phyloP scores from a whole-genome alignment of 2,888 invertebrate genomes.

The Cataglyphis albicans region DNA sequence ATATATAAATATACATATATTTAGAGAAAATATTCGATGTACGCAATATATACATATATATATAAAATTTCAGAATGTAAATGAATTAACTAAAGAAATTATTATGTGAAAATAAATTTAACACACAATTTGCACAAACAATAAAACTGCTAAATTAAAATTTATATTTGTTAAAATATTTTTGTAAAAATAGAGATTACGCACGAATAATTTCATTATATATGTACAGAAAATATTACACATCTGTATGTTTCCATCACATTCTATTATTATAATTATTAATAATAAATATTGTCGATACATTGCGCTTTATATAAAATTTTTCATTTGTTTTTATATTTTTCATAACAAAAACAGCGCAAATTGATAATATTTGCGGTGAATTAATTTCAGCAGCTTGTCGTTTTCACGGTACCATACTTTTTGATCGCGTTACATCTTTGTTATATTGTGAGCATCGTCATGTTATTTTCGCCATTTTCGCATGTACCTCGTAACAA shows the following conservation, averaged over 20 bases:
- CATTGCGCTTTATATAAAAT: background rate
- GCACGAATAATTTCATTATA: background rate
- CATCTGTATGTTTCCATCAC: background rate
- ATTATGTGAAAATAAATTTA: background rate
- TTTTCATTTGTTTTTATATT: background rate
- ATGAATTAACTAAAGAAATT: background rate
- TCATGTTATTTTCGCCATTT: slow-evolving; percentile 66
- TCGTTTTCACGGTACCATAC: slow-evolving; percentile 54
- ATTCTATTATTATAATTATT: background rate
- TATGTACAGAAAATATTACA: background rate
- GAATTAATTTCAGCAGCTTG: slow-evolving; percentile 54
- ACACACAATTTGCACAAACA: background rate
- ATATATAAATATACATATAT: background rate
- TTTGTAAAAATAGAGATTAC: background rate
- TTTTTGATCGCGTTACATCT: slow-evolving; percentile 58
- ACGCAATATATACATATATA: background rate
- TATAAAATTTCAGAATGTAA: background rate
- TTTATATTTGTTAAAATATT: background rate
- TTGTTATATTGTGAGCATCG: slow-evolving; percentile 51
- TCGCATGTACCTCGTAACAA: slow-evolving; percentile 71
- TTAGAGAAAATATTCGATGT: too few relatives aligned
- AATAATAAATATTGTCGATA: background rate
- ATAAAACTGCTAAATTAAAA: background rate
- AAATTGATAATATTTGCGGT: background rate
- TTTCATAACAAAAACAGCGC: background rate